A percentile compares a stretch with the other conserved stretches of the same genome.
These are phyloP conservation scores for Excalfactoria chinensis DNA, from an alignment of 2,113 vertebrate species.

Conservation along the genomic window DNA sequence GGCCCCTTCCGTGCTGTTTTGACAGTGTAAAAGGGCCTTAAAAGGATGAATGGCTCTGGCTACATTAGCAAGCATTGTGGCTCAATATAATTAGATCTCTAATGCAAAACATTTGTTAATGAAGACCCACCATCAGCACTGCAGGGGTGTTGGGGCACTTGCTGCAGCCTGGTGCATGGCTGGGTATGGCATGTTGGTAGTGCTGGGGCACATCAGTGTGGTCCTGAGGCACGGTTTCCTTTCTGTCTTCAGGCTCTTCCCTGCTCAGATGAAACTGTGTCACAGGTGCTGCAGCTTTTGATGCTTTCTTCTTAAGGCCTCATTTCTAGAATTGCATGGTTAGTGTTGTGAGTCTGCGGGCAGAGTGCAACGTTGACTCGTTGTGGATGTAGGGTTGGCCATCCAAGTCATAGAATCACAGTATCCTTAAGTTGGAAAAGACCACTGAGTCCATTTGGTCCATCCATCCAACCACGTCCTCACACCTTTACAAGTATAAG, in stretches of 20 bases:
- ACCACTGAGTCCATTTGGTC: no score
- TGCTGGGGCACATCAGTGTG: neutral
- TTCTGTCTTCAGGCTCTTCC: neutral
- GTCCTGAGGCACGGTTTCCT: neutral
- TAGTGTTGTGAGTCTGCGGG: neutral
- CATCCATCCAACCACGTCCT: neutral
- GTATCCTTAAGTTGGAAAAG: no score
- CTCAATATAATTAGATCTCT: slow-evolving; percentile 57
- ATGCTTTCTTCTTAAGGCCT: neutral
- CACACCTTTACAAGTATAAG: neutral
- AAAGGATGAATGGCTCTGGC: slow-evolving; percentile 66
- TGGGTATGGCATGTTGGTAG: neutral
- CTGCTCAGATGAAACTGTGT: neutral
- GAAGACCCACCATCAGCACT: slow-evolving; percentile 42
- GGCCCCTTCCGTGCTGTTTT: slow-evolving; percentile 60
- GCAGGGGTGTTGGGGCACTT: neutral
- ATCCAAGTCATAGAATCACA: no score
- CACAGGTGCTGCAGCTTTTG: neutral
- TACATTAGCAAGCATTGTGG: slow-evolving; percentile 69
- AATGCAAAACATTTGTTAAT: slow-evolving; percentile 44
- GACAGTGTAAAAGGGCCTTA: slow-evolving; percentile 56
- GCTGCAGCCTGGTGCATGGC: neutral
- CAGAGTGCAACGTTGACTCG: neutral
- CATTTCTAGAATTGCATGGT: neutral
- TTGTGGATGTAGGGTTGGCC: neutral